Conservation (phyloP, 2,888 invertebrate genomes). For the Clanis bilineata region DNA sequence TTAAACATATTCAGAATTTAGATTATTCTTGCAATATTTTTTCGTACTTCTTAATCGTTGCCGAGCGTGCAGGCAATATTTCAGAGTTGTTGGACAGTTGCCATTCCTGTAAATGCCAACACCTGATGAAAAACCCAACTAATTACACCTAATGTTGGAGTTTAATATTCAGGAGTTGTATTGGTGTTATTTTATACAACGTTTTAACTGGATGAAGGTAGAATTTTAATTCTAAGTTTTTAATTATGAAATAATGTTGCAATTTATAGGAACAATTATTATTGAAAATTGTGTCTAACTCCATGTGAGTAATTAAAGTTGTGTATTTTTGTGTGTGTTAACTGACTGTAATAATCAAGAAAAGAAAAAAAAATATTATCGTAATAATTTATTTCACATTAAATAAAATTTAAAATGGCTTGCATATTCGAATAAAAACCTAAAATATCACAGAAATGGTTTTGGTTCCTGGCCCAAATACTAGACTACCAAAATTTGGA, state of each 20-base stretch:
- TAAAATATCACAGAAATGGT: background rate
- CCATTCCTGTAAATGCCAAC: background rate
- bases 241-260: too few relatives aligned
- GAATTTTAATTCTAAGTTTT: too few relatives aligned
- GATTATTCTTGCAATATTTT: background rate
- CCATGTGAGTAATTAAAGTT: too few relatives aligned
- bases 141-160: conserved; percentile 1
- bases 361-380: too few relatives aligned
- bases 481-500: conserved; percentile 35
- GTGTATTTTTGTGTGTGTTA: too few relatives aligned
- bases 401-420: too few relatives aligned
- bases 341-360: too few relatives aligned
- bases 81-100: background rate
- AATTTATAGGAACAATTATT: too few relatives aligned
- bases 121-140: conserved; percentile 2
- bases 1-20: background rate
- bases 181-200: background rate
- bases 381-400: too few relatives aligned
- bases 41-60: background rate
- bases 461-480: background rate
- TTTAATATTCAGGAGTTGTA: background rate
- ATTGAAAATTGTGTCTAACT: too few relatives aligned
- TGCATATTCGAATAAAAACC: too few relatives aligned
- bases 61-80: background rate
- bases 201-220: too few relatives aligned